Conservation (phyloP, 1,140 invertebrate species). For the Archivesica marissinica region DNA sequence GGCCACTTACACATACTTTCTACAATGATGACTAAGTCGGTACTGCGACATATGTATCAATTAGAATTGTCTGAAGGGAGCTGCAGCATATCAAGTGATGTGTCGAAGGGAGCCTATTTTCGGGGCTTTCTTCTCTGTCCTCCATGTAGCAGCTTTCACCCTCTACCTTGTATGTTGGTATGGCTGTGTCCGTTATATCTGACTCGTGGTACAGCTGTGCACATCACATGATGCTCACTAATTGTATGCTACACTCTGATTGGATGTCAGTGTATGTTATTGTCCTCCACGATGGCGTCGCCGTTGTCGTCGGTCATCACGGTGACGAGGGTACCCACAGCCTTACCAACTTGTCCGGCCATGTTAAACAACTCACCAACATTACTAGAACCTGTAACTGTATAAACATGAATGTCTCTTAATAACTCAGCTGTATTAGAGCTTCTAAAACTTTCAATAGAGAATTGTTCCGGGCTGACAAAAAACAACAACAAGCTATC, state of each 20-base stretch:
- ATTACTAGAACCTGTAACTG: conserved; percentile 86
- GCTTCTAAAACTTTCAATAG: too few relatives aligned
- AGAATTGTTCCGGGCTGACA: too few relatives aligned
- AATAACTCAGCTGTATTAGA: too few relatives aligned
- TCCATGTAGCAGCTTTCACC: background rate
- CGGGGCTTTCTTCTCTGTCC: background rate
- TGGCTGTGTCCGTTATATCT: background rate
- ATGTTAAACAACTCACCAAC: conserved; percentile 93
- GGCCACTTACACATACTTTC: too few relatives aligned
- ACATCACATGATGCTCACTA: background rate
- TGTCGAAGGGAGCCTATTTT: background rate
- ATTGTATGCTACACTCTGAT: background rate
- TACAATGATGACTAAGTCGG: too few relatives aligned
- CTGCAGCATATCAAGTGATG: background rate
- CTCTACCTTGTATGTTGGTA: background rate
- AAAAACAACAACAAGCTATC: too few relatives aligned
- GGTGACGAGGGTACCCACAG: conserved; percentile 93
- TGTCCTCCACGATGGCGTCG: conserved; percentile 62
- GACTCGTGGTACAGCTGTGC: background rate
- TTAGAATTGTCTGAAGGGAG: background rate
- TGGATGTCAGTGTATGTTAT: conserved; percentile 34
- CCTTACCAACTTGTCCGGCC: conserved; percentile 93
- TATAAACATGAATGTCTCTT: too few relatives aligned
- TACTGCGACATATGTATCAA: too few relatives aligned
- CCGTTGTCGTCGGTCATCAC: conserved; percentile 89